These are phyloP conservation scores for Sebastes umbrosus DNA, from an alignment of 2,797 vertebrate species.

Conservation along the genomic window DNA sequence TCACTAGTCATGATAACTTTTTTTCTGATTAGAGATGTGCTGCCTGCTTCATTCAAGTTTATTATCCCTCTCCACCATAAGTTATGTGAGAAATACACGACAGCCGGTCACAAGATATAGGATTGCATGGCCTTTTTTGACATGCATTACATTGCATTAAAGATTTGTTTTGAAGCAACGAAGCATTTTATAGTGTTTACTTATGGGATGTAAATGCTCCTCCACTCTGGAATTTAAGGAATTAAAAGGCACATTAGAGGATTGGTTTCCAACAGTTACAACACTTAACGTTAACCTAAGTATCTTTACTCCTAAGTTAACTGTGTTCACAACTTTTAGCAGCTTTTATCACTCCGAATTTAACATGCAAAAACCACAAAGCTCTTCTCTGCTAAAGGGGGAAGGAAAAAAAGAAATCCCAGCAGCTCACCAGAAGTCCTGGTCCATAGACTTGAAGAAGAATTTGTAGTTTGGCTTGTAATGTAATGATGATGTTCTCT, in stretches of 20 bases:
- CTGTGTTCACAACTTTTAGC: not conserved
- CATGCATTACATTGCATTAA: slow-evolving; percentile 1
- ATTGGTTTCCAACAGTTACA: not conserved
- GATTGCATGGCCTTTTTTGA: slow-evolving; percentile 22
- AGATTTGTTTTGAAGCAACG: not conserved
- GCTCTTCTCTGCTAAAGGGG: not conserved
- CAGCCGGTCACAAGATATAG: slow-evolving; percentile 37
- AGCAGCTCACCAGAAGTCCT: slow-evolving; percentile 90
- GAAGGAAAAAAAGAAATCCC: not conserved
- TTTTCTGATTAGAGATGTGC: not conserved
- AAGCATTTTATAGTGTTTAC: not conserved
- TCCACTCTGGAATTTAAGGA: not conserved
- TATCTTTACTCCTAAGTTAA: not conserved
- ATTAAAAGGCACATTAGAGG: not conserved
- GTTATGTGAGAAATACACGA: slow-evolving; percentile 18
- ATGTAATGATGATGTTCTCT: too few relatives aligned
- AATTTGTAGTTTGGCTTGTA: slow-evolving; percentile 57
- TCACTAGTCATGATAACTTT: too few relatives aligned
- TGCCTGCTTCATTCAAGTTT: not conserved
- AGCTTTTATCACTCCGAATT: not conserved
- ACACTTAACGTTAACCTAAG: not conserved
- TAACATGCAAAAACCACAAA: slow-evolving; percentile 7
- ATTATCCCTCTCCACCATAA: not conserved
- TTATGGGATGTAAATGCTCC: too few relatives aligned
- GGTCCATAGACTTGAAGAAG: slow-evolving; percentile 98